Conservation (phyloP, 2,888 invertebrate species). For the Hydroisotoma schaefferi region DNA sequence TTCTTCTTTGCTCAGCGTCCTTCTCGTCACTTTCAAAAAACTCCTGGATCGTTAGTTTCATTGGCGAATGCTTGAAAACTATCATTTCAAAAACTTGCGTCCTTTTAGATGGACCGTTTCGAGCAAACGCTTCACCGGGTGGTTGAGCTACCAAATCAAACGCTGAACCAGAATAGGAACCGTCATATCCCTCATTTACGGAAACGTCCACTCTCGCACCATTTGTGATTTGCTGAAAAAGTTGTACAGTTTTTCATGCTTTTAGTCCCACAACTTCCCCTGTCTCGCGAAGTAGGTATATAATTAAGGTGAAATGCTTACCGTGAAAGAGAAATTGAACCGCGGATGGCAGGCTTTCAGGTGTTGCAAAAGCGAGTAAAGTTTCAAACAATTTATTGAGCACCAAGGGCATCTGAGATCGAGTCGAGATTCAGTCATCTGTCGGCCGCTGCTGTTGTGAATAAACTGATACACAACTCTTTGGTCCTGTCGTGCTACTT, state of each 20-base stretch:
- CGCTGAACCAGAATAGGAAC: slow-evolving; percentile 90
- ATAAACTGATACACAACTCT: slow-evolving; percentile 93
- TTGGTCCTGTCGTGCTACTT: slow-evolving; percentile 3
- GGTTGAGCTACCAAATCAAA: slow-evolving; percentile 77
- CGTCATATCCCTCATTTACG: slow-evolving; percentile 91
- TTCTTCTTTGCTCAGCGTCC: slow-evolving; percentile 68
- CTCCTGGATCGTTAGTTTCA: slow-evolving; percentile 64
- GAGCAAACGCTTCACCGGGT: slow-evolving; percentile 66
- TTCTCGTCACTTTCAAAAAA: slow-evolving; percentile 75
- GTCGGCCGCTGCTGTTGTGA: slow-evolving; percentile 84
- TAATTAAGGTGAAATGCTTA: slow-evolving; percentile 54
- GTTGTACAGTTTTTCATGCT: not conserved
- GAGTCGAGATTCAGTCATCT: slow-evolving; percentile 91
- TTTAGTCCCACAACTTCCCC: not conserved
- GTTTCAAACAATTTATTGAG: slow-evolving; percentile 77
- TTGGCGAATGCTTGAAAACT: slow-evolving; percentile 66
- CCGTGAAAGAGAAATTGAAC: slow-evolving; percentile 87
- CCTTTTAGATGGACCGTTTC: slow-evolving; percentile 68
- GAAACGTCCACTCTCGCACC: slow-evolving; percentile 91
- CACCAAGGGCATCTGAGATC: slow-evolving; percentile 97
- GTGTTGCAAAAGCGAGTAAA: slow-evolving; percentile 88
- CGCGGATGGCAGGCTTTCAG: slow-evolving; percentile 88
- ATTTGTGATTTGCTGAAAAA: slow-evolving; percentile 66
- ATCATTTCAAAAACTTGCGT: slow-evolving; percentile 74
- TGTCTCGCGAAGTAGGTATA: not conserved